Conservation (phyloP, 2,888 invertebrate species). For the Malthinus seriepunctatus region DNA sequence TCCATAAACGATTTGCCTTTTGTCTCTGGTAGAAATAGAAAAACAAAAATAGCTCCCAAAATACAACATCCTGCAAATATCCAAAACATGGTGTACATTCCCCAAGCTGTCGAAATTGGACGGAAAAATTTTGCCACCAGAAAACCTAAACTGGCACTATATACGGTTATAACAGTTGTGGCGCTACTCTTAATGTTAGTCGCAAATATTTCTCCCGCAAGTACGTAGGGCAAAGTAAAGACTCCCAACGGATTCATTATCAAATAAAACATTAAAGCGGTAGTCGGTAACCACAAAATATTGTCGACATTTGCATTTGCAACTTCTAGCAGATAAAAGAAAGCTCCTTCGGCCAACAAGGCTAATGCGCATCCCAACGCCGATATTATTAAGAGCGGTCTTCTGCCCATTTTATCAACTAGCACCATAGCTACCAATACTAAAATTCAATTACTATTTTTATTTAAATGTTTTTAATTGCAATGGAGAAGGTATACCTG, state of each 20-base stretch:
- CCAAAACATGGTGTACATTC: constrained; percentile 63
- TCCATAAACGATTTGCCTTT: constrained; percentile 64
- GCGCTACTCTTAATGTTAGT: constrained; percentile 65
- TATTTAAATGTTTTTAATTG: too few species aligned
- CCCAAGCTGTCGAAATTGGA: constrained; percentile 58
- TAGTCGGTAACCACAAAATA: constrained; percentile 58
- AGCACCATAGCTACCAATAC: constrained; percentile 48
- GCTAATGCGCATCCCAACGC: constrained; percentile 60
- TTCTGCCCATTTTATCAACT: constrained; percentile 60
- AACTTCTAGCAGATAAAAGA: constrained; percentile 59
- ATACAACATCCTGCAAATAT: constrained; percentile 60
- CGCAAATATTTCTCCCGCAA: constrained; percentile 66
- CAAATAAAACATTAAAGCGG: constrained; percentile 61
- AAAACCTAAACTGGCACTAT: constrained; percentile 61
- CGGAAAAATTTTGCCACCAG: constrained; percentile 63
- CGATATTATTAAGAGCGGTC: constrained; percentile 60
- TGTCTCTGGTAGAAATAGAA: constrained; percentile 64
- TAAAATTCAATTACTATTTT: constrained; percentile 11
- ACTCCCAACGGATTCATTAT: constrained; percentile 62
- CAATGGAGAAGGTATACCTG: too few species aligned
- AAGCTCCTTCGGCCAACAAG: constrained; percentile 56
- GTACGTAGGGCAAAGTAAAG: constrained; percentile 63
- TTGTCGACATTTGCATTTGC: constrained; percentile 48
- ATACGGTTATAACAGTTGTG: constrained; percentile 60
- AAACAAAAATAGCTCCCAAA: constrained; percentile 60